Conservation (phyloP, 2,797 vertebrate genomes). For the Cirrhinus molitorella region DNA sequence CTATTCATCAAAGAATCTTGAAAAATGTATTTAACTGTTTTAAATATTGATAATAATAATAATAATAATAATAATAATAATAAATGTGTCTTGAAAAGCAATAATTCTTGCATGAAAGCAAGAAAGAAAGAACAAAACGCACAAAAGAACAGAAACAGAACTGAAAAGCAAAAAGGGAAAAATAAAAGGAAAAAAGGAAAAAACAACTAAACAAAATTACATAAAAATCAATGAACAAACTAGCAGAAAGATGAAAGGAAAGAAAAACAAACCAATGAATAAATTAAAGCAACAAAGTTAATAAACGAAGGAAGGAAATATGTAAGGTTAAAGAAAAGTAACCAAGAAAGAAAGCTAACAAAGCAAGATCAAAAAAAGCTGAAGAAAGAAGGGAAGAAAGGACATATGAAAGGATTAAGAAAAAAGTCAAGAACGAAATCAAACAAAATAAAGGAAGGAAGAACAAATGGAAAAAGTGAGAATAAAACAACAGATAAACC, state of each 20-base stretch:
- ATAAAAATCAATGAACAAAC: not conserved
- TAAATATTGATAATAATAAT: too few relatives aligned
- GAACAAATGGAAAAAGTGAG: not conserved
- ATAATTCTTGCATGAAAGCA: too few relatives aligned
- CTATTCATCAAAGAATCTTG: too few relatives aligned
- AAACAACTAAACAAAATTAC: not conserved
- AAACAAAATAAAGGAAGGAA: not conserved
- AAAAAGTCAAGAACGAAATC: not conserved
- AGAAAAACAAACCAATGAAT: not conserved
- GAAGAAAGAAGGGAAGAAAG: not conserved
- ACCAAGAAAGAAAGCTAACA: not conserved
- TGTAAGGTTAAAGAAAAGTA: not conserved
- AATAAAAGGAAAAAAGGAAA: not conserved
- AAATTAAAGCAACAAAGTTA: not conserved
- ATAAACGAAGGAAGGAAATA: not conserved
- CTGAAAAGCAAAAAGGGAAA: too few relatives aligned
- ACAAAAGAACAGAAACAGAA: too few relatives aligned
- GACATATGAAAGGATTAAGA: not conserved
- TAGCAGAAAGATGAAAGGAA: not conserved
- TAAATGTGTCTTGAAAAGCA: too few relatives aligned
- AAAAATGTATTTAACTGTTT: too few relatives aligned
- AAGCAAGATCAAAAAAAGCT: not conserved
- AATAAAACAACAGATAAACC: not conserved
- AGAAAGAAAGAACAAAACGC: too few relatives aligned
- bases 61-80: too few relatives aligned